Evolutionary conservation across 2,888 invertebrate genomes (phyloP).

Genomic region (Polydesmus complanatus): DNA sequence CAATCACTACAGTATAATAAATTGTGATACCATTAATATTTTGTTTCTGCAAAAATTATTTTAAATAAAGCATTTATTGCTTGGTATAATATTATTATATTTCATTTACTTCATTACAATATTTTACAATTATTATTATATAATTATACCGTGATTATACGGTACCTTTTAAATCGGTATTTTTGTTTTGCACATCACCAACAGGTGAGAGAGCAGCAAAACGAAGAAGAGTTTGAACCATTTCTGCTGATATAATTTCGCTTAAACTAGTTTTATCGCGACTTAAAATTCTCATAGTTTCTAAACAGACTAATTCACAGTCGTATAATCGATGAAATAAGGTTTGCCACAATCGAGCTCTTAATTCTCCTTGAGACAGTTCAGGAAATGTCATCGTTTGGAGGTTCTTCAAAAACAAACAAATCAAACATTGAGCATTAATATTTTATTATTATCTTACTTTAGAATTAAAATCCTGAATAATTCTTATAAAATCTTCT

Average conservation of each 20-base stretch:
- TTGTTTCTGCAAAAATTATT: background rate
- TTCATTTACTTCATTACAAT: too few species aligned
- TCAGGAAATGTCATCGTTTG: slow-evolving; percentile 47
- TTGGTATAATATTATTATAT: too few species aligned
- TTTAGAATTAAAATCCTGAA: slow-evolving; percentile 33
- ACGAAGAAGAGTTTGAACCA: slow-evolving; percentile 51
- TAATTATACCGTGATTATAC: too few species aligned
- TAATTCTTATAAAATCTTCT: slow-evolving; percentile 23
- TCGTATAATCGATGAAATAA: slow-evolving; percentile 45
- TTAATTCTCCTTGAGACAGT: slow-evolving; percentile 40
- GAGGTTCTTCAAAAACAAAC: slow-evolving; percentile 35
- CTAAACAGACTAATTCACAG: slow-evolving; percentile 39
- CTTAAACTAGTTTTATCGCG: slow-evolving; percentile 62
- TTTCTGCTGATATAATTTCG: slow-evolving; percentile 49
- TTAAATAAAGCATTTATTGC: background rate
- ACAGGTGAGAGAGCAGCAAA: slow-evolving; percentile 40
- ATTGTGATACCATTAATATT: background rate
- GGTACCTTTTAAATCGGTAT: too few species aligned
- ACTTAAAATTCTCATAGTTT: slow-evolving; percentile 51
- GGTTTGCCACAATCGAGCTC: slow-evolving; percentile 46
- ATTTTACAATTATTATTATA: too few species aligned
- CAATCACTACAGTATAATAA: slow-evolving; percentile 34
- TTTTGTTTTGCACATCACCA: too few species aligned
- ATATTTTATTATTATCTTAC: slow-evolving; percentile 27
- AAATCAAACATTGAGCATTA: slow-evolving; percentile 25